These are phyloP conservation scores for Ceratoteleas bidentatus DNA, from an alignment of 1,140 invertebrate species.

Conservation along the genomic window DNA sequence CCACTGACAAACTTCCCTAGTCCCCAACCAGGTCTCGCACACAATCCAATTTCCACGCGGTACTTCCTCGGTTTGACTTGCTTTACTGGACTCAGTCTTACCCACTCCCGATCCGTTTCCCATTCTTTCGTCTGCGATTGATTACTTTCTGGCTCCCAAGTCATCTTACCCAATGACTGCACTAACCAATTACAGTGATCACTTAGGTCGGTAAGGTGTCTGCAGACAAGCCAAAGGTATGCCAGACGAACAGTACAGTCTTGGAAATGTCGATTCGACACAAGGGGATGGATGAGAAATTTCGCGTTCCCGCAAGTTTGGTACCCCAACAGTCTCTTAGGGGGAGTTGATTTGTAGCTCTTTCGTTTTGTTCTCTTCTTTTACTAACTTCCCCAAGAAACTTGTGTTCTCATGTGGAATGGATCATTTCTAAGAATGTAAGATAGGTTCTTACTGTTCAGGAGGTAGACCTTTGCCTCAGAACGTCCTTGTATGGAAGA, in stretches of 20 bases:
- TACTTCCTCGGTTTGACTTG: constrained; percentile 14
- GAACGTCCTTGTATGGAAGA: too few species aligned
- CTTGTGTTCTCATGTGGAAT: too few species aligned
- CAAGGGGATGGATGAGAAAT: too few species aligned
- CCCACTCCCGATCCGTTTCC: background rate
- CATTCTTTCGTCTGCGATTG: constrained; percentile 8
- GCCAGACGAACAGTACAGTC: background rate
- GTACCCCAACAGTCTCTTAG: background rate
- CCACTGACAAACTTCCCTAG: constrained; percentile 35
- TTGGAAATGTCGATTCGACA: too few species aligned
- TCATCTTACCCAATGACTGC: constrained; percentile 76
- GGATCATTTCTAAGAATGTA: too few species aligned
- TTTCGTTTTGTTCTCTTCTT: too few species aligned
- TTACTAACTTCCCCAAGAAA: too few species aligned
- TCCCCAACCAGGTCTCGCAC: constrained; percentile 26
- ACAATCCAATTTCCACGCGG: constrained; percentile 28
- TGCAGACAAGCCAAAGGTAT: background rate
- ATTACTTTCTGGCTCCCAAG: constrained; percentile 28
- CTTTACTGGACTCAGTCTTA: too few species aligned
- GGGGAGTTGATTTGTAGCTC: too few species aligned
- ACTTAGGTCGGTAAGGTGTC: constrained; percentile 58
- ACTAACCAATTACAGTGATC: constrained; percentile 37
- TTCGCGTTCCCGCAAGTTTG: too few species aligned
- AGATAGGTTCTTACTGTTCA: too few species aligned
- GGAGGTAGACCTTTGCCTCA: too few species aligned